phyloP scores from a whole-genome alignment of 2,888 invertebrate genomes.

The Synanthedon myopaeformis region DNA sequence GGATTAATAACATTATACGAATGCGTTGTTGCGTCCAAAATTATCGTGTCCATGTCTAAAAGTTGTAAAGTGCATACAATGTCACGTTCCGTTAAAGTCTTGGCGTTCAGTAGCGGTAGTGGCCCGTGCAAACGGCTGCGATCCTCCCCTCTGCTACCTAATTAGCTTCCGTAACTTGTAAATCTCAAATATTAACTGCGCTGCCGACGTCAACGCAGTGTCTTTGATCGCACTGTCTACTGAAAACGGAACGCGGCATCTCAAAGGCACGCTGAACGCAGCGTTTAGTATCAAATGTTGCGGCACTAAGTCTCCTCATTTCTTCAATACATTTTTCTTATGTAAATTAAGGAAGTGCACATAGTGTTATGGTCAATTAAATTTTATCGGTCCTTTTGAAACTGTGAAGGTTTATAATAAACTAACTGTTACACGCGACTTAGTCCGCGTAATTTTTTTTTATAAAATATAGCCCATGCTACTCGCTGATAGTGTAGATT shows the following conservation, averaged over 20 bases:
- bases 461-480: too few species aligned
- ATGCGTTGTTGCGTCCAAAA: too few species aligned
- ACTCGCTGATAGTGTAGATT: too few species aligned
- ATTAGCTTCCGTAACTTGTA: conserved; percentile 66
- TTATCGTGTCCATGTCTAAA: background rate
- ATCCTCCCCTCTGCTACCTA: conserved; percentile 39
- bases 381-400: too few species aligned
- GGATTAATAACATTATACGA: too few species aligned
- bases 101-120: conserved; percentile 29
- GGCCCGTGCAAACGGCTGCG: conserved; percentile 27
- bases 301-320: conserved; percentile 15
- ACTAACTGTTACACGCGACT: too few species aligned
- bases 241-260: conserved; percentile 48
- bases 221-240: conserved; percentile 52
- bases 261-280: conserved; percentile 32
- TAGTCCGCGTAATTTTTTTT: too few species aligned
- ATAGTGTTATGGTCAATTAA: too few species aligned
- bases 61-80: conserved; percentile 11
- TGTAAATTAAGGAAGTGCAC: too few species aligned
- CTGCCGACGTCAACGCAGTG: conserved; percentile 43
- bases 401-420: too few species aligned
- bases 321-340: too few species aligned
- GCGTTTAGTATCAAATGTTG: conserved; percentile 56
- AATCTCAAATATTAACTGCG: conserved; percentile 42
- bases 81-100: conserved; percentile 40